Evolutionary conservation across 2,113 vertebrate species (phyloP).

Genomic region (Fregata magnificens): DNA sequence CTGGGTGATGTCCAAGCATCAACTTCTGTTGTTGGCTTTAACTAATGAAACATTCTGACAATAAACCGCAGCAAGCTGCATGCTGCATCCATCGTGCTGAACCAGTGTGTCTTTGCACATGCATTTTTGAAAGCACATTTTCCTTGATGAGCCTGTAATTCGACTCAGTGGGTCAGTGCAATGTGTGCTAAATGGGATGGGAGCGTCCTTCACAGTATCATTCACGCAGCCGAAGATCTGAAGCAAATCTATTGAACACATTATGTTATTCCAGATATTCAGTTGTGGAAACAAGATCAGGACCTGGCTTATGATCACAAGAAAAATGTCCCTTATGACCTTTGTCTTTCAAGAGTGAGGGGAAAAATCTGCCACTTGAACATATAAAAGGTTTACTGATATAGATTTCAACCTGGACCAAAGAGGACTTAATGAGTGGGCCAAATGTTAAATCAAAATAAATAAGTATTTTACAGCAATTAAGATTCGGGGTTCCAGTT

Average conservation of each 20-base stretch:
- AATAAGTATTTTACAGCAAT: background rate
- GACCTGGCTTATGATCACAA: constrained; percentile 61
- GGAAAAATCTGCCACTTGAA: constrained; percentile 21
- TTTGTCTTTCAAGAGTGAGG: constrained; percentile 36
- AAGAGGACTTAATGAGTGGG: background rate
- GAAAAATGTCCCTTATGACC: constrained; percentile 42
- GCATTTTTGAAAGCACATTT: background rate
- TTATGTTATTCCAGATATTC: constrained; percentile 55
- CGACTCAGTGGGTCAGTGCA: background rate
- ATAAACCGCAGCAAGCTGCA: background rate
- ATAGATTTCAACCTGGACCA: constrained; percentile 17
- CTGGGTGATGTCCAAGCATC: constrained; percentile 55
- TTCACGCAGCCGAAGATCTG: constrained; percentile 47
- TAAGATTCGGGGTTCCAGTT: background rate
- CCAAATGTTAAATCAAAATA: constrained; percentile 1
- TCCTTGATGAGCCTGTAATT: constrained; percentile 34
- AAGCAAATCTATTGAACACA: constrained; percentile 47
- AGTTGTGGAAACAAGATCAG: constrained; percentile 55
- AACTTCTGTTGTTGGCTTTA: background rate
- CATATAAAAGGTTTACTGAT: constrained; percentile 10
- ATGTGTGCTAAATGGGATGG: background rate
- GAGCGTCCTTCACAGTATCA: background rate
- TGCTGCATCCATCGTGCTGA: background rate
- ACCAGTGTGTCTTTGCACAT: background rate
- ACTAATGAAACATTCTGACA: constrained; percentile 31